These are phyloP conservation scores for Coreoperca whiteheadi DNA, from an alignment of 2,113 vertebrate genomes.

Conservation along the genomic window DNA sequence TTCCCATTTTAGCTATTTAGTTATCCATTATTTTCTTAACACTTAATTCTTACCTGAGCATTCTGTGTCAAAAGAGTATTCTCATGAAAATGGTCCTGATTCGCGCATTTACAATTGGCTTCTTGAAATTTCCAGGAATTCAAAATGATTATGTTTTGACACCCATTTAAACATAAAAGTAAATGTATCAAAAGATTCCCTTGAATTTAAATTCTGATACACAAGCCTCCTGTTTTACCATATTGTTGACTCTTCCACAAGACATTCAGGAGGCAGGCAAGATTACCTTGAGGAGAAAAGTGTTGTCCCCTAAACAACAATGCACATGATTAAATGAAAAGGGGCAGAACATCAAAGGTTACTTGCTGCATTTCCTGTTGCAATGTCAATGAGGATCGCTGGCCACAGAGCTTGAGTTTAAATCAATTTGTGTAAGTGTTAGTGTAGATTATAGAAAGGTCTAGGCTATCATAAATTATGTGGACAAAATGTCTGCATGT, in stretches of 20 bases:
- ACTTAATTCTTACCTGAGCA: not conserved
- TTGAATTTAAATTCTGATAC: not conserved
- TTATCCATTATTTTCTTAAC: not conserved
- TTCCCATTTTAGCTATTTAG: not conserved
- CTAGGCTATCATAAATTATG: not conserved
- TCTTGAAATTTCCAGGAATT: not conserved
- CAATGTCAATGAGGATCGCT: not conserved
- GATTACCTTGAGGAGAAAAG: not conserved
- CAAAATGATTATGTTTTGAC: not conserved
- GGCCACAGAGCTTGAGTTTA: not conserved
- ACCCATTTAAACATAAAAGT: not conserved
- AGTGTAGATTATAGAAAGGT: not conserved
- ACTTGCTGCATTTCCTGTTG: not conserved
- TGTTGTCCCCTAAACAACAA: not conserved
- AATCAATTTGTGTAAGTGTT: slow-evolving; percentile 18
- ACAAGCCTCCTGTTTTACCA: not conserved
- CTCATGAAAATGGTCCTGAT: not conserved
- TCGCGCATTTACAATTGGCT: not conserved
- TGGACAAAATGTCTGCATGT: not conserved
- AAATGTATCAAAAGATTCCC: not conserved
- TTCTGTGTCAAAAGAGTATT: not conserved
- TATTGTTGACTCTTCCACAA: not conserved
- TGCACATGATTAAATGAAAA: not conserved
- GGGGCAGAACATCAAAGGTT: not conserved
- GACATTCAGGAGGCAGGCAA: not conserved